Evolutionary conservation across 1,140 invertebrate genomes (phyloP).

Genomic region (Halictus rubicundus): DNA sequence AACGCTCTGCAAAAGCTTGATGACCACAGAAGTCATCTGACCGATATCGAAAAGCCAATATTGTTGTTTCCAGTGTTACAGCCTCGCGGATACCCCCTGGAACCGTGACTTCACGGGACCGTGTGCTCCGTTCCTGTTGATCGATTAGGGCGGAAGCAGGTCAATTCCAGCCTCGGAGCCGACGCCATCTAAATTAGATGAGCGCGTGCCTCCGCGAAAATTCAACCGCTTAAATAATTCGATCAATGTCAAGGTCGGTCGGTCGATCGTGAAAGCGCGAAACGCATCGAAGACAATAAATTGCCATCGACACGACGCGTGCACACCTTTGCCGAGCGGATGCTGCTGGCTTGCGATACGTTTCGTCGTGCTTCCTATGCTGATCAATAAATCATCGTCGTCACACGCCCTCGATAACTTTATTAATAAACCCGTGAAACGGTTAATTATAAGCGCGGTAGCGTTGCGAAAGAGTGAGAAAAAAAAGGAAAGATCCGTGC

Average conservation of each 20-base stretch:
- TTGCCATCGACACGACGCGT: not conserved
- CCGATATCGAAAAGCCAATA: too few relatives aligned
- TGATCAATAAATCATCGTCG: slow-evolving; percentile 40
- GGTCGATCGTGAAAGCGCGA: not conserved
- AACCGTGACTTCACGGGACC: too few relatives aligned
- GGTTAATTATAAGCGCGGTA: slow-evolving; percentile 5
- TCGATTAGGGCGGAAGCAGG: slow-evolving; percentile 51
- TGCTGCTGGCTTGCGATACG: not conserved
- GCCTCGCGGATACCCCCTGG: too few relatives aligned
- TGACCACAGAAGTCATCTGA: too few relatives aligned
- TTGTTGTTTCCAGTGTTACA: too few relatives aligned
- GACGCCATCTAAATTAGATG: not conserved
- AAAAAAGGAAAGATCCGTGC: not conserved
- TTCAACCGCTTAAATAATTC: not conserved
- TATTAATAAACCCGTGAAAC: slow-evolving; percentile 37
- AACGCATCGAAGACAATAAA: not conserved
- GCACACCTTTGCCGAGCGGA: not conserved
- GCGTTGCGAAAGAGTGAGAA: not conserved
- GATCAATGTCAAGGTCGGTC: not conserved
- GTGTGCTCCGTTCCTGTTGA: not conserved
- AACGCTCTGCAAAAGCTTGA: too few relatives aligned
- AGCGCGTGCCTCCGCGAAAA: not conserved
- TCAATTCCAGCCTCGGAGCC: slow-evolving; percentile 28
- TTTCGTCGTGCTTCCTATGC: slow-evolving; percentile 5
- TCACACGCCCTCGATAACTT: slow-evolving; percentile 45